A percentile compares a stretch with the other conserved stretches of the same genome.
These are phyloP conservation scores for Ommatoiulus sabulosus DNA, from an alignment of 2,888 invertebrate genomes.

Conservation along the genomic window DNA sequence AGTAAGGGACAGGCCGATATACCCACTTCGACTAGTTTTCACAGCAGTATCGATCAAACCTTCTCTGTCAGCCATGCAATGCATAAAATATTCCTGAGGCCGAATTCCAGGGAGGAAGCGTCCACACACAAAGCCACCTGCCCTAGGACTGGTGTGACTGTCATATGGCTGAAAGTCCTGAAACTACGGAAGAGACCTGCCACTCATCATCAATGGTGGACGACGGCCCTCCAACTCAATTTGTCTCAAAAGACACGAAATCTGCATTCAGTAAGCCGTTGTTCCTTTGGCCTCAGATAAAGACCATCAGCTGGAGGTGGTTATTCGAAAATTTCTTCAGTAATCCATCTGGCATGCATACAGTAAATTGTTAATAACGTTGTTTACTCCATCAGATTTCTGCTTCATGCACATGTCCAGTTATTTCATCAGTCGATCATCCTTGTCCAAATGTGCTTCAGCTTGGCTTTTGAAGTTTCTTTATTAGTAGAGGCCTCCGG, in stretches of 20 bases:
- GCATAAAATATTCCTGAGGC: slow-evolving; percentile 98
- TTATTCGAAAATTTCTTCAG: slow-evolving; percentile 90
- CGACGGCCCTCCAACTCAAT: slow-evolving; percentile 98
- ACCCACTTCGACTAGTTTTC: slow-evolving; percentile 91
- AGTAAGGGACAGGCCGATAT: too few relatives aligned
- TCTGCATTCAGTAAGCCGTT: slow-evolving; percentile 93
- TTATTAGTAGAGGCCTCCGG: slow-evolving; percentile 70
- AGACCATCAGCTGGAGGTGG: slow-evolving; percentile 98
- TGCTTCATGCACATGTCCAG: slow-evolving; percentile 84
- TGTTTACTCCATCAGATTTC: slow-evolving; percentile 84
- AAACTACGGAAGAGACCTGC: slow-evolving; percentile 88
- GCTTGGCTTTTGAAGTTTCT: slow-evolving; percentile 76
- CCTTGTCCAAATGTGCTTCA: slow-evolving; percentile 74
- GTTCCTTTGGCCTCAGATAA: slow-evolving; percentile 99
- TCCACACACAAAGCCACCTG: slow-evolving; percentile 96
- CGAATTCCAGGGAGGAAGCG: slow-evolving; percentile 98
- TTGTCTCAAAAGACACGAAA: slow-evolving; percentile 96
- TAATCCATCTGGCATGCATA: slow-evolving; percentile 85
- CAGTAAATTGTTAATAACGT: slow-evolving; percentile 82
- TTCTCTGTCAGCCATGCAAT: slow-evolving; percentile 99
- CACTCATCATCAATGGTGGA: slow-evolving; percentile 94
- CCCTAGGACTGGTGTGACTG: slow-evolving; percentile 85
- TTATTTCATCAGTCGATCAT: slow-evolving; percentile 80
- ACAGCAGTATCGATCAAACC: slow-evolving; percentile 99
- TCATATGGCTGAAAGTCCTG: slow-evolving; percentile 91